Evolutionary conservation across 2,888 invertebrate genomes (phyloP).

Genomic region (Melieria omissa): DNA sequence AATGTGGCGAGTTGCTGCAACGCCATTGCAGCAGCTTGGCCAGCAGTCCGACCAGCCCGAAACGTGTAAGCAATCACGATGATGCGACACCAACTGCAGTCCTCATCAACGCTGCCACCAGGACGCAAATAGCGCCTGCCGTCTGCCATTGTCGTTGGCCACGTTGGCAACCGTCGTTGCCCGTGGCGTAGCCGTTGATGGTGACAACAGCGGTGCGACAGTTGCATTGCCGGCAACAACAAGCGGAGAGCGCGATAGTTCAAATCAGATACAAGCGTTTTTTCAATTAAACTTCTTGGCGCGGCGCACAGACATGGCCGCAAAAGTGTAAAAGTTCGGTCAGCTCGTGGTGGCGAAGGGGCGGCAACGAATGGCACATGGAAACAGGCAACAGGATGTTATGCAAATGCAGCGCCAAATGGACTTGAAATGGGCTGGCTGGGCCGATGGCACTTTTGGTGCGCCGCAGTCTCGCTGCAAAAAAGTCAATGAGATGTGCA

Average conservation of each 20-base stretch:
- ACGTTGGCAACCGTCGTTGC: too few relatives aligned
- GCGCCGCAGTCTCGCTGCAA: background rate
- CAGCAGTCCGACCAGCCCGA: too few relatives aligned
- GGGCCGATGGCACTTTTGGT: background rate
- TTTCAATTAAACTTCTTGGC: constrained; percentile 18
- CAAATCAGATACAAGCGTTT: constrained; percentile 8
- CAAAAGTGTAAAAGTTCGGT: background rate
- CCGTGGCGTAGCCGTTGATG: background rate
- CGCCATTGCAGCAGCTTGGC: too few relatives aligned
- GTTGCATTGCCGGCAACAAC: background rate
- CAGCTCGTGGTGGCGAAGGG: background rate
- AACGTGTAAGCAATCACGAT: too few relatives aligned
- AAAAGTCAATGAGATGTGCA: background rate
- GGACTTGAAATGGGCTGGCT: background rate
- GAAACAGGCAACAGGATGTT: constrained; percentile 17
- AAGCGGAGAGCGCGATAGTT: constrained; percentile 1
- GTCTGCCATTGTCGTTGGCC: too few relatives aligned
- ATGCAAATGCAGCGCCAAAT: constrained; percentile 18
- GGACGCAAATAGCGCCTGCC: too few relatives aligned
- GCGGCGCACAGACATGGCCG: background rate
- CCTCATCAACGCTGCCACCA: too few relatives aligned
- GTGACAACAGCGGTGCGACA: background rate
- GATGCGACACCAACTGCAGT: too few relatives aligned
- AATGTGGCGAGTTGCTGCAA: too few relatives aligned
- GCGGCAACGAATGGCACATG: background rate